Conservation (phyloP, 2,797 vertebrate species). For the Pempheris klunzingeri region DNA sequence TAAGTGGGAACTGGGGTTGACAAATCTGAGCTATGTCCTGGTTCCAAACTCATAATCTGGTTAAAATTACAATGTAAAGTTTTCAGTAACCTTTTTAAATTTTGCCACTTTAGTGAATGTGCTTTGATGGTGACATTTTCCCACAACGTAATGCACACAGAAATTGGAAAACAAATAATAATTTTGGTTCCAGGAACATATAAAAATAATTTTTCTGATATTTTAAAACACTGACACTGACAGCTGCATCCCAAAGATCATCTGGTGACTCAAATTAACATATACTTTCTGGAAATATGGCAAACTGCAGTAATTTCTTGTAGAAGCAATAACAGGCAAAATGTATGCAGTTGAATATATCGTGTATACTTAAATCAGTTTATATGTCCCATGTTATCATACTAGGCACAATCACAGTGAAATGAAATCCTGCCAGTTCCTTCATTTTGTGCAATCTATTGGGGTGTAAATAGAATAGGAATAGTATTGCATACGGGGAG, state of each 20-base stretch:
- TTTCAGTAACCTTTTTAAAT: not conserved
- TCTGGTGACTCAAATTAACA: not conserved
- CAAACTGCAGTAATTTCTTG: not conserved
- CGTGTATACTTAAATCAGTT: conserved; percentile 19
- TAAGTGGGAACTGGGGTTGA: not conserved
- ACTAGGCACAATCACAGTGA: too few species aligned
- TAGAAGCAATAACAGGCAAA: not conserved
- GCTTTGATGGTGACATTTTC: not conserved
- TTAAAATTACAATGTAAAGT: not conserved
- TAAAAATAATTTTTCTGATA: not conserved
- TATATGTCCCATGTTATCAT: too few species aligned
- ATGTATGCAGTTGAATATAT: conserved; percentile 24
- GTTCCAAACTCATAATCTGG: not conserved
- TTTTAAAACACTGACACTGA: too few species aligned
- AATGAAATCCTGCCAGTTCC: too few species aligned
- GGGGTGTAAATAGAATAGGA: too few species aligned
- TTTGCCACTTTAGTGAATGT: not conserved
- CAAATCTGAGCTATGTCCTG: not conserved
- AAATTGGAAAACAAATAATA: too few species aligned
- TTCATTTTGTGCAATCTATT: too few species aligned
- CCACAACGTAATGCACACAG: not conserved
- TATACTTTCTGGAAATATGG: not conserved
- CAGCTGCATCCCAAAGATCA: not conserved
- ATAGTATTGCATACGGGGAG: too few species aligned
- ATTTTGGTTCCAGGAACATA: too few species aligned